These are phyloP conservation scores for Chloromyia formosa DNA, from an alignment of 2,888 invertebrate species.

Conservation along the genomic window DNA sequence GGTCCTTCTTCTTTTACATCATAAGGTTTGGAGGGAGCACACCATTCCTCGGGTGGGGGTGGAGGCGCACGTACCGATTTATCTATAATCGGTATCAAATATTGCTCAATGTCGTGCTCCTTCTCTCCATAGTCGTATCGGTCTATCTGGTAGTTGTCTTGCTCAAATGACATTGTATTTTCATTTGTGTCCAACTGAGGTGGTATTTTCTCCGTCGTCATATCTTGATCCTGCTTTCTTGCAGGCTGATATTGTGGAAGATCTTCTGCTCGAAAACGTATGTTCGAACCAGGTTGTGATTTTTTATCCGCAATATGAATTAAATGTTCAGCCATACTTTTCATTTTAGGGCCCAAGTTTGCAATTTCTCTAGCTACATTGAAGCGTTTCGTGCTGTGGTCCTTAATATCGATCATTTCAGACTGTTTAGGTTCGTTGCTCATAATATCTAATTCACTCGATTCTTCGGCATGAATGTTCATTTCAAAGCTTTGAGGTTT, in stretches of 20 bases:
- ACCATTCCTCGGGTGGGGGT: slow-evolving; percentile 23
- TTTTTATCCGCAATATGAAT: slow-evolving; percentile 10
- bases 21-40: background rate
- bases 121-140: background rate
- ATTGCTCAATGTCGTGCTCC: background rate
- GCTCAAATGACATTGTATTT: background rate
- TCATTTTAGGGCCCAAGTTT: slow-evolving; percentile 26
- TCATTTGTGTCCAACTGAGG: background rate
- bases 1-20: slow-evolving; percentile 20
- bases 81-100: slow-evolving; percentile 23
- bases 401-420: background rate
- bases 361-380: slow-evolving; percentile 32
- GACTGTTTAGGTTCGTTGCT: background rate
- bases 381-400: background rate
- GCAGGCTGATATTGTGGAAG: slow-evolving; percentile 29
- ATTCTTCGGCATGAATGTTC: background rate
- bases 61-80: slow-evolving; percentile 17
- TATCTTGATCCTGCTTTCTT: background rate
- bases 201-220: background rate
- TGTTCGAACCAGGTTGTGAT: background rate
- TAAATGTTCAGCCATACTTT: slow-evolving; percentile 33
- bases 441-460: background rate
- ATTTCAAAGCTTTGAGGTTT: background rate
- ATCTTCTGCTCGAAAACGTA: slow-evolving; percentile 32
- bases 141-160: background rate